Evolutionary conservation across 2,797 vertebrate species (phyloP).

Genomic region (Lemur catta): DNA sequence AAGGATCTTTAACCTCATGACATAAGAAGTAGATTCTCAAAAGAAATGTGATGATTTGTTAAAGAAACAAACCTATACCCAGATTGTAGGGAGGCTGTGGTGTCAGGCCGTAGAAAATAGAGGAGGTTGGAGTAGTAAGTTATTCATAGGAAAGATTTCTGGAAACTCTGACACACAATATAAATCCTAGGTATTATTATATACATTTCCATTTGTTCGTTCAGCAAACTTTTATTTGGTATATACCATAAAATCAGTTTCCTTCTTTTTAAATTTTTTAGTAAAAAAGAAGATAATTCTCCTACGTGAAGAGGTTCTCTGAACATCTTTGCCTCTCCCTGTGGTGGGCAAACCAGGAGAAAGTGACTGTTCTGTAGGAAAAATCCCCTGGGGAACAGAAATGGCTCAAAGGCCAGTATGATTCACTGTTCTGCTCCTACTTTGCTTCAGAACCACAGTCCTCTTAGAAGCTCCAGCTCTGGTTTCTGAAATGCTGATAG

Average conservation of each 20-base stretch:
- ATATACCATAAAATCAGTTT: background rate
- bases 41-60: background rate
- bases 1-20: conserved; percentile 13
- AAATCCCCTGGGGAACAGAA: background rate
- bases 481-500: background rate
- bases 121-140: background rate
- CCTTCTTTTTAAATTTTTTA: background rate
- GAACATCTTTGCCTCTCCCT: background rate
- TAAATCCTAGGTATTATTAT: background rate
- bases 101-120: background rate
- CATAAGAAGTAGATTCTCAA: background rate
- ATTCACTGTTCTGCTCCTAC: background rate
- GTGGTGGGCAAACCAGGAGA: background rate
- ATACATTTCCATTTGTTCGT: background rate
- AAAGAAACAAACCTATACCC: background rate
- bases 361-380: background rate
- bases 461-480: background rate
- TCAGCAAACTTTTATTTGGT: background rate
- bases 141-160: background rate
- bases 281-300: background rate
- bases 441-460: background rate
- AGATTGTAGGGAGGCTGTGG: background rate
- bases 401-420: background rate
- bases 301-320: background rate
- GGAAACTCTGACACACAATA: background rate